Percentiles rank a stretch among this genome's conserved stretches.
Conservation (phyloP, 2,113 vertebrate species). For the Orthochromis indermauri region DNA sequence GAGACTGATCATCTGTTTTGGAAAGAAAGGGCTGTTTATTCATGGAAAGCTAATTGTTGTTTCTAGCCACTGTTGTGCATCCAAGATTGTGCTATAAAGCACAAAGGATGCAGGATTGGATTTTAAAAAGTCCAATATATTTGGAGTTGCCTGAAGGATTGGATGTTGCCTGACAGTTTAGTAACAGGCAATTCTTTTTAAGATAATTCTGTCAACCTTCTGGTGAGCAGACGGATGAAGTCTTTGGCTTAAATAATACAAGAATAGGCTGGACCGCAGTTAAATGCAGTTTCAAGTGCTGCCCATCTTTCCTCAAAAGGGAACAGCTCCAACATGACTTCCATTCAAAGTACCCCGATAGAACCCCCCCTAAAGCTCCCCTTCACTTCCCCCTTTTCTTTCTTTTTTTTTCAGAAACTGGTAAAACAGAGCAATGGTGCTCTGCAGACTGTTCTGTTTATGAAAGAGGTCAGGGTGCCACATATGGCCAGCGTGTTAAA, state of each 20-base stretch:
- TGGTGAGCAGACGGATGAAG: slow-evolving; percentile 60
- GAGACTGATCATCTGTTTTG: slow-evolving; percentile 57
- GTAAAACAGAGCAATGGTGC: slow-evolving; percentile 50
- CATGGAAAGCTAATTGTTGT: slow-evolving; percentile 56
- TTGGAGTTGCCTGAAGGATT: slow-evolving; percentile 57
- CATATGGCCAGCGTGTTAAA: slow-evolving; percentile 74
- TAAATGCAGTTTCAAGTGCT: slow-evolving; percentile 57
- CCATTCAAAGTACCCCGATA: slow-evolving; percentile 35
- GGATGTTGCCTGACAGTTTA: slow-evolving; percentile 49
- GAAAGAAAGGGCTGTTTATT: slow-evolving; percentile 54
- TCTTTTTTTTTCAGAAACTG: slow-evolving; percentile 16
- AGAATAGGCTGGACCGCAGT: slow-evolving; percentile 55
- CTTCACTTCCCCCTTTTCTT: slow-evolving; percentile 24
- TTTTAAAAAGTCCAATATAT: slow-evolving; percentile 38
- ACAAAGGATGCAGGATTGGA: slow-evolving; percentile 46
- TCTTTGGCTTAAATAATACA: slow-evolving; percentile 53
- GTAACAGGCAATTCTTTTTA: slow-evolving; percentile 58
- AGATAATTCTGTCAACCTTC: slow-evolving; percentile 63
- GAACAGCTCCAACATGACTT: slow-evolving; percentile 45
- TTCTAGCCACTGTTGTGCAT: slow-evolving; percentile 52
- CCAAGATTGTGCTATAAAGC: slow-evolving; percentile 47
- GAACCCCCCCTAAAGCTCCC: slow-evolving; percentile 29
- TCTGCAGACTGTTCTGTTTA: slow-evolving; percentile 69
- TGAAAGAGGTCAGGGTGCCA: slow-evolving; percentile 71
- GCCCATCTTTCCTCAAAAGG: slow-evolving; percentile 59